phyloP scores from a whole-genome alignment of 2,797 vertebrate genomes.

The Limnodromus scolopaceus region DNA sequence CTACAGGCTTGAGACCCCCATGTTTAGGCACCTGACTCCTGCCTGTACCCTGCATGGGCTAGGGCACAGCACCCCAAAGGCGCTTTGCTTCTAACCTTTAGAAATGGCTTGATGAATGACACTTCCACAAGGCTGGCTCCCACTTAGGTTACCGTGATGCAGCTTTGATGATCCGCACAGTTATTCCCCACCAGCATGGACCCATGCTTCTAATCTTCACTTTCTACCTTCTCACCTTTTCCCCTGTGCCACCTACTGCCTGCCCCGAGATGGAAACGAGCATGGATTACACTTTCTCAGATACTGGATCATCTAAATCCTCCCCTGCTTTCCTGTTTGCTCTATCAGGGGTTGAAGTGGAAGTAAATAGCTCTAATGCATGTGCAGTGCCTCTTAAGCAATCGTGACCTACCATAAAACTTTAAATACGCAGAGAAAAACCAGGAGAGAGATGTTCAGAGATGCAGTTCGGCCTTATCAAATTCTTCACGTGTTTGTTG shows the following conservation, averaged over 20 bases:
- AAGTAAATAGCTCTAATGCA: neutral
- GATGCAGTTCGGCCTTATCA: slow-evolving; percentile 47
- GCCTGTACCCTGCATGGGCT: neutral
- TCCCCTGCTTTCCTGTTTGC: neutral
- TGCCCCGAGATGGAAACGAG: accelerated
- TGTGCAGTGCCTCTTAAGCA: neutral
- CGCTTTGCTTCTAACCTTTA: neutral
- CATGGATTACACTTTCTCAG: neutral
- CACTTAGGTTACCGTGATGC: neutral
- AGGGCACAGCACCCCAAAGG: neutral
- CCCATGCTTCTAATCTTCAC: neutral
- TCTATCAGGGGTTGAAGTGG: neutral
- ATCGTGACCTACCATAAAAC: neutral
- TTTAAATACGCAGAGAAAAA: slow-evolving; percentile 48
- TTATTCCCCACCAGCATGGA: neutral
- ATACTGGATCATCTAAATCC: neutral
- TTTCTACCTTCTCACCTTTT: neutral
- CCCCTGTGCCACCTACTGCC: neutral
- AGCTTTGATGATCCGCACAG: neutral
- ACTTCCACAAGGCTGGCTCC: neutral
- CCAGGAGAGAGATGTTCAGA: slow-evolving; percentile 26
- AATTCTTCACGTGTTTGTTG: slow-evolving; percentile 67
- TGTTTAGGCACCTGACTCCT: neutral
- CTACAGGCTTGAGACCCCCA: neutral
- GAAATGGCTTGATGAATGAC: neutral